phyloP scores from a whole-genome alignment of 2,797 vertebrate genomes.

The Atherinosoma microstoma region DNA sequence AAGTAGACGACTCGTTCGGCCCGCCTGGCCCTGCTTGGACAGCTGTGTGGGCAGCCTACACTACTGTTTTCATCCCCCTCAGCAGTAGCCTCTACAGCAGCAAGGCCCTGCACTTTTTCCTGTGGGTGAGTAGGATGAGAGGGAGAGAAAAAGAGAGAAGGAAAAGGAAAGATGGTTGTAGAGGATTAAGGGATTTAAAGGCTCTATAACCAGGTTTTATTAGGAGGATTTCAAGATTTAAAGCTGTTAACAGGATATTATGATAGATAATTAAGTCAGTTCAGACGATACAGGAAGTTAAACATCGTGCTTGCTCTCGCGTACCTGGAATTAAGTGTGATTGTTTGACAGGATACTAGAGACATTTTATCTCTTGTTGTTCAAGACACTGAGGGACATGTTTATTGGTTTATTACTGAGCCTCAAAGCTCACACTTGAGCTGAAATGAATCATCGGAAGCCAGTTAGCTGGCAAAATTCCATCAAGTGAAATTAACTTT shows the following conservation, averaged over 20 bases:
- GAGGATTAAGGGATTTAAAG: conserved; percentile 1
- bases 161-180: conserved; percentile 10
- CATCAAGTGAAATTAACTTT: background rate
- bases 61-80: conserved; percentile 86
- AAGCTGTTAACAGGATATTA: background rate
- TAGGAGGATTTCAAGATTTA: conserved; percentile 1
- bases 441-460: background rate
- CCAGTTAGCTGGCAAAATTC: background rate
- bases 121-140: conserved; percentile 80
- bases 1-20: conserved; percentile 68
- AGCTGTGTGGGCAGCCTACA: conserved; percentile 82
- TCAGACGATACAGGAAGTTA: background rate
- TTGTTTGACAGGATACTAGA: background rate
- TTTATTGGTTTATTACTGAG: background rate
- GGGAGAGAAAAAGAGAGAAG: conserved; percentile 8
- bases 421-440: background rate
- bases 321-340: background rate
- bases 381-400: background rate
- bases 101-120: conserved; percentile 85
- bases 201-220: conserved; percentile 11
- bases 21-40: conserved; percentile 73
- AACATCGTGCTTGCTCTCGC: background rate
- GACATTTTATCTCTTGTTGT: background rate
- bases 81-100: conserved; percentile 84
- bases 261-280: conserved; percentile 7